Base-by-base conservation (phyloP, 2,888 invertebrate genomes). In the Homarus gammarus region DNA sequence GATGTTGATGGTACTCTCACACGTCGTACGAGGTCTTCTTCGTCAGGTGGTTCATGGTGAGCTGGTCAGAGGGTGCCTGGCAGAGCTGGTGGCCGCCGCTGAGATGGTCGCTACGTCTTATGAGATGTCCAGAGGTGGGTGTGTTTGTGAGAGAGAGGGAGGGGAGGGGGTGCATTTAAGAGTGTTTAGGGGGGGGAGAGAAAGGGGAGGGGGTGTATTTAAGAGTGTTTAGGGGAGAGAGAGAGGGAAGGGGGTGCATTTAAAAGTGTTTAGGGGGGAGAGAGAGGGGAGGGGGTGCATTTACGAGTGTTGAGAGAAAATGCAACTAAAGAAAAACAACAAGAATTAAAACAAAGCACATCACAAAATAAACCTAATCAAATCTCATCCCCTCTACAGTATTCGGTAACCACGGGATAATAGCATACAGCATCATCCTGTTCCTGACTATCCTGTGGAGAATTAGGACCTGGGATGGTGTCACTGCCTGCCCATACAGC, bases 41-140 rank as follows among this genome's bases (percentile, higher is more conserved):
- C 95, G 95, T 93, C 95, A 95, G 92, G 93, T 95, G 22, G 94
- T 96, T 61, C 95, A 95, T 90, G 95, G 95, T 40, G 88, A 92
- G 27, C 95, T 95, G 0, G 95, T 96, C 89, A 94, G 96, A 27
- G 95, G 95, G 89, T 94, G 95, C 33, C 94, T 97, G 84, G 94
- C 96, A 22, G 97, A 97, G 94, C 96, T 96, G 18, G 96, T 98
- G 90, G 97, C 98, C 2, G 96, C 97, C 0, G 96, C 97, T 5
- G 98, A 98, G 93, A 94, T 98, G 87, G 98, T 98, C 93, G 97
- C 97, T 22, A 96, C 96, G 93, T 97, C 97, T 93, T 98, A 97
- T 93, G 98, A 98, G 94, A 95, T 98, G 72, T 96, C 97, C 92
- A 96, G 97, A 93, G 96, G 97, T 97, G 94, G 95, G 95, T 87